Evolutionary conservation across 2,888 invertebrate genomes (phyloP), one percentile per base, ranked within the genome.

Genomic region (Drosophila sordidula): DNA sequence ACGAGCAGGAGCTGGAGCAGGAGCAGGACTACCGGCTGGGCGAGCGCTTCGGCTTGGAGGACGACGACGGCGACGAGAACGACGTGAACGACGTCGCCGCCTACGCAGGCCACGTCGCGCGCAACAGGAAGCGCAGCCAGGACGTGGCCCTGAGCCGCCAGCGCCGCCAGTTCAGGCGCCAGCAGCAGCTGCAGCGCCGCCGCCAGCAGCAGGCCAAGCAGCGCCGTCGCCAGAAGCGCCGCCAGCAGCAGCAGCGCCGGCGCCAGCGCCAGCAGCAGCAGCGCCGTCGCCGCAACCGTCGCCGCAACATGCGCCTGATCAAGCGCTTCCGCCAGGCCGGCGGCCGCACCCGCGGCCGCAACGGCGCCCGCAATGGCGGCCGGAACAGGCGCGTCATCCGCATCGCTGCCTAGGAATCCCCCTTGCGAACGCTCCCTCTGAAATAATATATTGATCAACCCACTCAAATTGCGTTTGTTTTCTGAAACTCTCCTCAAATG

Each of bases 141-240:
- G 45, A 67, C 5, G 57, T 38, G 0, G 62, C 45, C 0, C 38
- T 77, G 18, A 26, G 9, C 2, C 71, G 68, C 4, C 82, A 74
- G 18, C 75, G 71, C 38, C 73, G 65, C 26, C 73, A 74, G 18
- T 54, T 52, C 36, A 57, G 47, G 42, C 77, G 76, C 32, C 70
- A 63, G 50, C 70, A 73, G 54, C 50, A 73, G 16, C 18, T 50
- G 55, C 66, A 63, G 11, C 76, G 74, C 5, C 74, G 74, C 12
- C 75, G 78, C 41, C 67, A 76, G 57, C 65, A 70, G 54, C 52
- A 61, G 44, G 49, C 45, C 5, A 36, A 55, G 4, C 71, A 64
- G 58, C 82, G 78, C 12, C 84, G 80, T 44, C 84, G 69, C 41
- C 84, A 71, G 18, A 61, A 50, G 64, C 81, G 62, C 1, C 76